phyloP scores from a whole-genome alignment of 2,113 vertebrate genomes.

The Herpetotheres cachinnans region DNA sequence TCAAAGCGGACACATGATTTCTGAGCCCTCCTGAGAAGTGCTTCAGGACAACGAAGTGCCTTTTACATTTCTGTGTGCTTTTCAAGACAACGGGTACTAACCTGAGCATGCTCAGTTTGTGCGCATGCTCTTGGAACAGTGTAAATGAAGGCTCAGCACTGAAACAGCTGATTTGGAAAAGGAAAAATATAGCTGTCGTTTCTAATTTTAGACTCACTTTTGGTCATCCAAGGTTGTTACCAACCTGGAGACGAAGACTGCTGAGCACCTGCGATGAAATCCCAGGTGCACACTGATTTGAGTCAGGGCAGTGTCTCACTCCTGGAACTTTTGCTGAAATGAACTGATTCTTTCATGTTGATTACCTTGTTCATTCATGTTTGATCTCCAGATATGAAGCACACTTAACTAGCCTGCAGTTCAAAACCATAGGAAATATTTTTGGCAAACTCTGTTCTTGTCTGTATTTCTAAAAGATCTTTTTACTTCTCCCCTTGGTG shows the following conservation, averaged over 20 bases:
- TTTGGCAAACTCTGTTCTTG: not conserved
- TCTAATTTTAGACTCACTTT: not conserved
- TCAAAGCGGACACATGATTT: not conserved
- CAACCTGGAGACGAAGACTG: not conserved
- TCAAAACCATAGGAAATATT: not conserved
- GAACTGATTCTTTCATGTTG: not conserved
- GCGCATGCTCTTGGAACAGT: accelerated
- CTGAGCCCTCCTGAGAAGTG: not conserved
- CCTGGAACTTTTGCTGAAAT: not conserved
- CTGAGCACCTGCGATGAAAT: not conserved
- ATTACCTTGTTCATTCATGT: not conserved
- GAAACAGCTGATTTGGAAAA: not conserved
- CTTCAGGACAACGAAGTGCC: not conserved
- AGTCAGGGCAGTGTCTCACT: not conserved
- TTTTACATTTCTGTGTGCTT: not conserved
- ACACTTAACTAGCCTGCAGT: not conserved
- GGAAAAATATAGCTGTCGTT: not conserved
- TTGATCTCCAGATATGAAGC: not conserved
- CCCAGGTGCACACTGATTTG: not conserved
- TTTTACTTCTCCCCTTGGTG: not conserved
- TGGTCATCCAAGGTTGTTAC: not conserved
- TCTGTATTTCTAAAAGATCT: not conserved
- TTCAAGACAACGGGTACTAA: not conserved
- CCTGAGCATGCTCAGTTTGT: not conserved
- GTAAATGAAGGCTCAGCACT: not conserved